phyloP scores from a whole-genome alignment of 2,113 vertebrate species.

The Alligator sinensis region DNA sequence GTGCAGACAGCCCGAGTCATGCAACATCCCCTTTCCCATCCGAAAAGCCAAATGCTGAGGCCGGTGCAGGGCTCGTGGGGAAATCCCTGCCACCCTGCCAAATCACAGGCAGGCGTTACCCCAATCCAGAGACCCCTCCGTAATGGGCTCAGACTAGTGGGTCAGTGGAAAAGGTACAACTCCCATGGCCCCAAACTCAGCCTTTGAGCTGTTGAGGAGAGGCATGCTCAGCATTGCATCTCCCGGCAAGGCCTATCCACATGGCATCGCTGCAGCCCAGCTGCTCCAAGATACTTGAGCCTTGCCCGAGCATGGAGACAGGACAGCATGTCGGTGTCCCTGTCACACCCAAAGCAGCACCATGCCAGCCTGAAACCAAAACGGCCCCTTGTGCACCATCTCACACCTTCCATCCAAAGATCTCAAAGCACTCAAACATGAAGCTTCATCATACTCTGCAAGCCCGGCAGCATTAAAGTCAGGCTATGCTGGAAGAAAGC shows the following conservation, averaged over 20 bases:
- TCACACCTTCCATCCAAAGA: neutral
- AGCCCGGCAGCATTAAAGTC: neutral
- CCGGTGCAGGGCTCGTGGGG: neutral
- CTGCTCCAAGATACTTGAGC: neutral
- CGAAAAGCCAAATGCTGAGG: neutral
- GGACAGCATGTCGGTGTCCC: neutral
- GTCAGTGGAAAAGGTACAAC: neutral
- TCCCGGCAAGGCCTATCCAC: neutral
- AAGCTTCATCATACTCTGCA: neutral
- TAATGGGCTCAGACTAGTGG: neutral
- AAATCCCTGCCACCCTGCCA: neutral
- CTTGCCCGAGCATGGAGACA: neutral
- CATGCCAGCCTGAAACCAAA: neutral
- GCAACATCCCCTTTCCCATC: neutral
- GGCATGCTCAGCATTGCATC: rapidly evolving
- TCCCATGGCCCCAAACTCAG: neutral
- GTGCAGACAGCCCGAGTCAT: neutral
- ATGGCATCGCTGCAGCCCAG: neutral
- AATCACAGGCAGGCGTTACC: neutral
- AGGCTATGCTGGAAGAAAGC: rapidly evolving
- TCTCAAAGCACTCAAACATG: neutral
- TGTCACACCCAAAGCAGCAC: neutral
- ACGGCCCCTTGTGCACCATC: neutral
- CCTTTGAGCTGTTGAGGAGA: neutral
- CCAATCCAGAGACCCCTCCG: no score